Evolutionary conservation across 2,888 invertebrate species (phyloP).

Genomic region (Trissoscelio sp.): DNA sequence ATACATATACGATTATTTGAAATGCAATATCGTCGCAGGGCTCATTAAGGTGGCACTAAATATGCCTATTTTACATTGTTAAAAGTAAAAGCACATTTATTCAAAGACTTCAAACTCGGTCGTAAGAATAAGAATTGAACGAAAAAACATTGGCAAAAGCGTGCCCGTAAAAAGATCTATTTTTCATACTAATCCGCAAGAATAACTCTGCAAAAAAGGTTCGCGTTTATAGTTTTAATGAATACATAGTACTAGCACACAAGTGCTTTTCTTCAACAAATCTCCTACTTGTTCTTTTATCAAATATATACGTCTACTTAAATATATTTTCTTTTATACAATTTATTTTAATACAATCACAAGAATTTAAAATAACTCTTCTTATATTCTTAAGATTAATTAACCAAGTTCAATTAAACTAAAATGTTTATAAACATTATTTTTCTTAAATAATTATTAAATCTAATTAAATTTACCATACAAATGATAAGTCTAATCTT

Average conservation of each 20-base stretch:
- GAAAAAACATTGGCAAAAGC: conserved; percentile 2
- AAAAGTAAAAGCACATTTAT: not conserved
- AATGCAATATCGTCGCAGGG: not conserved
- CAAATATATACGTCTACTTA: not conserved
- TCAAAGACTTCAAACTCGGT: too few relatives aligned
- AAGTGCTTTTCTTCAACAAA: not conserved
- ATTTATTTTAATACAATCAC: too few relatives aligned
- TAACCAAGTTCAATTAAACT: too few relatives aligned
- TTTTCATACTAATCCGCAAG: conserved; percentile 11
- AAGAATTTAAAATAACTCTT: too few relatives aligned
- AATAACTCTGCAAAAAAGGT: conserved; percentile 6
- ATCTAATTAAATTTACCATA: too few relatives aligned
- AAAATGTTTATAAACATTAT: too few relatives aligned
- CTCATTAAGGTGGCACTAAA: not conserved
- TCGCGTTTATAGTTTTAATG: conserved; percentile 20
- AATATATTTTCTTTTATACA: too few relatives aligned
- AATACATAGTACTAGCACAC: too few relatives aligned
- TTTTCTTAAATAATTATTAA: too few relatives aligned
- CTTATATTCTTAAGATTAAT: too few relatives aligned
- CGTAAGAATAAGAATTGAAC: not conserved
- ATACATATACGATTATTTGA: not conserved
- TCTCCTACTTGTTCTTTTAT: not conserved
- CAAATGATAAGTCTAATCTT: too few relatives aligned
- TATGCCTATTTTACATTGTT: not conserved
- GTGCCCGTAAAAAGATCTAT: conserved; percentile 2